Percentiles rank a stretch among this genome's conserved stretches.
phyloP scores from a whole-genome alignment of 2,797 vertebrate genomes.

The Schizopygopsis pylzovi region DNA sequence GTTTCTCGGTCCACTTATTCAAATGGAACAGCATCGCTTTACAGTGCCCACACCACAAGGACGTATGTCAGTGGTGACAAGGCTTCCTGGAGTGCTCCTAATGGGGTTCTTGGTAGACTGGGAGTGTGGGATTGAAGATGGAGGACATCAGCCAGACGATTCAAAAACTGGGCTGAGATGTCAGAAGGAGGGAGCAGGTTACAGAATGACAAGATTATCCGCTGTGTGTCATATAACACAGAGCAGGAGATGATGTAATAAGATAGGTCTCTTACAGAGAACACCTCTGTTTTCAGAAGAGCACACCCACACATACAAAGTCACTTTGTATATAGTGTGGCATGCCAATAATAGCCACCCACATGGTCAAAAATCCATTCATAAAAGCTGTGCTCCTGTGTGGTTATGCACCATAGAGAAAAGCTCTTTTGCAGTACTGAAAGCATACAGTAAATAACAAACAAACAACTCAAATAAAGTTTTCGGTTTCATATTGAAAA shows the following conservation, averaged over 20 bases:
- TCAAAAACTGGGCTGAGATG: background rate
- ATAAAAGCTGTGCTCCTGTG: background rate
- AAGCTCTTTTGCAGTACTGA: background rate
- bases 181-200: constrained; percentile 34
- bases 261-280: constrained; percentile 29
- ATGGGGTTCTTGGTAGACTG: constrained; percentile 51
- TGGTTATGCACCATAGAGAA: background rate
- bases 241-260: constrained; percentile 44
- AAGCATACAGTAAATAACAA: background rate
- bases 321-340: constrained; percentile 10
- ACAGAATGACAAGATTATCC: constrained; percentile 41
- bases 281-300: constrained; percentile 47
- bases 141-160: background rate
- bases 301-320: constrained; percentile 22
- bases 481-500: background rate
- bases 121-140: constrained; percentile 5
- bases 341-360: constrained; percentile 33
- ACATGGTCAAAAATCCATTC: constrained; percentile 32
- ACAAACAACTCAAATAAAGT: background rate
- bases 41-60: constrained; percentile 57
- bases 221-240: constrained; percentile 7
- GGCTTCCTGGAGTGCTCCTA: constrained; percentile 40
- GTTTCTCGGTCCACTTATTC: background rate
- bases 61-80: constrained; percentile 32
- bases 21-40: constrained; percentile 59